Base-by-base conservation (phyloP, 2,113 vertebrate genomes). In the Amazona guildingii region DNA sequence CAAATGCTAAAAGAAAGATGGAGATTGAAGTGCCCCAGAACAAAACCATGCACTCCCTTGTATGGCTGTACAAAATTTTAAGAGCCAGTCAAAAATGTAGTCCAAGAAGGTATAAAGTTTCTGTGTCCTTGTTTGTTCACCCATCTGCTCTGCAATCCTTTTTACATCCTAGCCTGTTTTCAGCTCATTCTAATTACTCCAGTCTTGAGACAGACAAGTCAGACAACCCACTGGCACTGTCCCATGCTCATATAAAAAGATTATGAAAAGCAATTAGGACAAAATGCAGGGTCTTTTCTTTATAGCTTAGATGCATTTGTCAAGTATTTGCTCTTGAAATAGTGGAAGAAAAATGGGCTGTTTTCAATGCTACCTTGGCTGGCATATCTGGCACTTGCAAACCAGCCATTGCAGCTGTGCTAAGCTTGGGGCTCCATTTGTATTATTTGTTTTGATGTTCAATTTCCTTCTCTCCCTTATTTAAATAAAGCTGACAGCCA, bases 401-500 rank as follows among this genome's bases (percentile, higher is more conserved):
- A 91, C 72, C 61, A 90, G 55, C 55, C 84, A 68, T 48, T 92
- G 93, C 94, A 97, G 89, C 96, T 97, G 96, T 92, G 72, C 87
- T 93, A 68, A 74, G 93, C 96, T 95, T 82, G 72, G 82, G 72
- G 33, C 95, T 95, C 75, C 87, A 73, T 92, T 96, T 95, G 69
- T 91, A 39, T 91, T 91, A 70, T 78, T 92, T 97, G 83, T 95
- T 94, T 97, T 95, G 46, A 95, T 83, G 43, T 90, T 95, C 67
- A 61, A n/a, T 95, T 92, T 77, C 77, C 83, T 80, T 93, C 83
- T 75, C 21, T 85, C 68, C 73, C 75, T 87, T 79, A 75, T 96
- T 96, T 95, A 86, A 96, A 90, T 96, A 59, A 95, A 98, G 98
- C 94, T 99, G 93, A 99, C 98, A 94, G 98, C 98, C 39, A 98